phyloP scores from a whole-genome alignment of 2,113 vertebrate genomes.

The Pangasianodon hypophthalmus region DNA sequence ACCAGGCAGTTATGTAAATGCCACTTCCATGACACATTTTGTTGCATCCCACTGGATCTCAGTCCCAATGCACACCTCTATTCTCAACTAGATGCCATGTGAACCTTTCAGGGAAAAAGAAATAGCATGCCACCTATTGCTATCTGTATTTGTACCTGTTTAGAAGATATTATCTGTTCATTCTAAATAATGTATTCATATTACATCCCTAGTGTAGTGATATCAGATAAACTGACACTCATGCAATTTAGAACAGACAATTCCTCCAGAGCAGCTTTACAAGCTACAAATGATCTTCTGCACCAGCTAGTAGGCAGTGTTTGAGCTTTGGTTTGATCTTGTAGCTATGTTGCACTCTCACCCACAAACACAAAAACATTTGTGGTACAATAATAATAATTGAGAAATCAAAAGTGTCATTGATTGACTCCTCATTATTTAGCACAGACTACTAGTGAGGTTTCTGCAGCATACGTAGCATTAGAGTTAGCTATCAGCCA shows the following conservation, averaged over 20 bases:
- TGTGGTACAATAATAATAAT: neutral
- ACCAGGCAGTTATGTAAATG: neutral
- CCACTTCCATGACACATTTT: neutral
- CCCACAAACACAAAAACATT: neutral
- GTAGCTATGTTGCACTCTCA: neutral
- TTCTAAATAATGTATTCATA: neutral
- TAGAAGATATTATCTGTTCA: neutral
- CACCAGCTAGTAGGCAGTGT: neutral
- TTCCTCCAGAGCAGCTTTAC: neutral
- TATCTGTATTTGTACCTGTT: neutral
- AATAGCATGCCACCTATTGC: neutral
- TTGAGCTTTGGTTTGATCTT: neutral
- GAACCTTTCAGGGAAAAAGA: neutral
- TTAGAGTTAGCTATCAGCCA: neutral
- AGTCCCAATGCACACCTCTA: neutral
- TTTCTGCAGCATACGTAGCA: neutral
- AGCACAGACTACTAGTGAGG: neutral
- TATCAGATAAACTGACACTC: neutral
- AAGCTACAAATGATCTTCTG: neutral
- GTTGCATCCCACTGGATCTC: neutral
- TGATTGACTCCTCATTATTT: neutral
- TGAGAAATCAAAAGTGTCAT: neutral
- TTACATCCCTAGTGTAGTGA: neutral
- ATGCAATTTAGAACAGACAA: neutral
- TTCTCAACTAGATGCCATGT: neutral